Evolutionary conservation across 1,140 invertebrate species (phyloP).

Genomic region (Ceratitis capitata): DNA sequence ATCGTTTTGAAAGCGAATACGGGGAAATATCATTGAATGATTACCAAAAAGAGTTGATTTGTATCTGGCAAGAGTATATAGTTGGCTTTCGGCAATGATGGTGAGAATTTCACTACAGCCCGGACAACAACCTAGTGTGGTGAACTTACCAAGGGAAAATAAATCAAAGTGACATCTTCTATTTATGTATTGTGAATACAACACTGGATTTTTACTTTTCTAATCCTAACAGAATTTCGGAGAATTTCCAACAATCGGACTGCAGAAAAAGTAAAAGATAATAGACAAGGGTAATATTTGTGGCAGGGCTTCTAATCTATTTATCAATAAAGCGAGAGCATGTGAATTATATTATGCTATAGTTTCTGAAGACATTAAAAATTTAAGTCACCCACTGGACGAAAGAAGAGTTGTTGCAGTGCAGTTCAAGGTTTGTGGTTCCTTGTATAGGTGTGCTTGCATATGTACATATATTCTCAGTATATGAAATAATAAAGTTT

Average conservation of each 20-base stretch:
- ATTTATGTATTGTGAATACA: background rate
- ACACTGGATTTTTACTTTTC: background rate
- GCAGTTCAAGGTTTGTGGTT: constrained; percentile 21
- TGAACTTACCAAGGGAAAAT: background rate
- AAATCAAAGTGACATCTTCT: background rate
- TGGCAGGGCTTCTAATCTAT: background rate
- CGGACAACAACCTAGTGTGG: background rate
- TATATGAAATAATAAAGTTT: background rate
- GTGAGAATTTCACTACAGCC: background rate
- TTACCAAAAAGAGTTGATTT: too few relatives aligned
- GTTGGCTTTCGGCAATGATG: too few relatives aligned
- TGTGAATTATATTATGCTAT: too few relatives aligned
- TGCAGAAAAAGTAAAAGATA: background rate
- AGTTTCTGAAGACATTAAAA: too few relatives aligned
- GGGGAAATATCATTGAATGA: too few relatives aligned
- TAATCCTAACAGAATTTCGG: constrained; percentile 22
- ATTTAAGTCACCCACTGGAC: too few relatives aligned
- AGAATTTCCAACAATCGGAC: background rate
- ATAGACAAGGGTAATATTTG: background rate
- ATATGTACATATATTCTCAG: background rate
- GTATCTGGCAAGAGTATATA: too few relatives aligned
- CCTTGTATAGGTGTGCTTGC: background rate
- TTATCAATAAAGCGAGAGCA: too few relatives aligned
- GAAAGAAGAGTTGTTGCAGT: background rate
- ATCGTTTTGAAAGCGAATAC: too few relatives aligned